Percentiles rank a stretch among this genome's conserved stretches.
Evolutionary conservation across 2,113 vertebrate species (phyloP).

Genomic region (Alligator mississippiensis): DNA sequence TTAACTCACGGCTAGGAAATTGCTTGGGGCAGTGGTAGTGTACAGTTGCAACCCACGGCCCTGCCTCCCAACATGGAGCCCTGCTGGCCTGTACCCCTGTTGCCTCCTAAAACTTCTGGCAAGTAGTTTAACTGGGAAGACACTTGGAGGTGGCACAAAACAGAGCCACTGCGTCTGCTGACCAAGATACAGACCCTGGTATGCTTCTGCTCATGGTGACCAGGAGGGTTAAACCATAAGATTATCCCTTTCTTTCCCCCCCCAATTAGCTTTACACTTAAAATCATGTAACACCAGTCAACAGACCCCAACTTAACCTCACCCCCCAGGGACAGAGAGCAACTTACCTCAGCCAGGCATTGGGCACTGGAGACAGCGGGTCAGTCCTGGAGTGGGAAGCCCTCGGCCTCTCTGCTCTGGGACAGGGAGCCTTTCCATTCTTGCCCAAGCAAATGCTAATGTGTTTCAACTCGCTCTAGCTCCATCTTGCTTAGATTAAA

Average conservation of each 20-base stretch:
- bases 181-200: no score
- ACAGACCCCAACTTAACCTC: not conserved
- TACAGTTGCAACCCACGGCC: not conserved
- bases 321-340: not conserved
- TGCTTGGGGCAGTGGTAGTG: not conserved
- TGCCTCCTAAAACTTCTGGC: not conserved
- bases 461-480: no score
- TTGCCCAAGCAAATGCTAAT: no score
- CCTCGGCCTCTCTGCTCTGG: no score
- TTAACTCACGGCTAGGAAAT: not conserved
- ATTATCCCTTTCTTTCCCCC: constrained; percentile 11
- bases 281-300: constrained; percentile 39
- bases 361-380: no score
- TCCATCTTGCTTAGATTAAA: no score
- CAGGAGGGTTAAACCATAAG: constrained; percentile 32
- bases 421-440: no score
- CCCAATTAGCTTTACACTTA: constrained; percentile 37
- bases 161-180: no score
- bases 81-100: not conserved
- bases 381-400: no score
- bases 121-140: no score
- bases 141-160: no score
- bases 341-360: not conserved
- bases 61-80: not conserved
- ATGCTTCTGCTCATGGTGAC: no score